These are phyloP conservation scores for Diplolepis rosae DNA, from an alignment of 2,888 invertebrate genomes.

Conservation along the genomic window DNA sequence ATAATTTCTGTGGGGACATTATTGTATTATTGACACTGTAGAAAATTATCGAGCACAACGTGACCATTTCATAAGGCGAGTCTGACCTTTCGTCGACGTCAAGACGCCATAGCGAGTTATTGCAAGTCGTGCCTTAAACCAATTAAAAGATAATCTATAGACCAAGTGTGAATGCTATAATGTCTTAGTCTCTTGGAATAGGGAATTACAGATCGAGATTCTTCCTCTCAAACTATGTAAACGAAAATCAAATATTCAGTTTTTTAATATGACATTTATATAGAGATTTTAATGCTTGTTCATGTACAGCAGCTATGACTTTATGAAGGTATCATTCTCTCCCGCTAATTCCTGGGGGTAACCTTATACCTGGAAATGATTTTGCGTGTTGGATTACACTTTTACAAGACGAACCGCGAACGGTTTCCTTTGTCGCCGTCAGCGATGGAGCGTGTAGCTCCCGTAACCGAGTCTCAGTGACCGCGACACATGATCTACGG, in stretches of 20 bases:
- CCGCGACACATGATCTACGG: constrained; percentile 30
- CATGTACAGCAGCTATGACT: constrained; percentile 35
- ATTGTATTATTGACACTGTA: constrained; percentile 37
- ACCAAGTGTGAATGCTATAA: constrained; percentile 11
- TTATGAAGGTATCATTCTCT: constrained; percentile 50
- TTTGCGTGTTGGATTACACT: constrained; percentile 68
- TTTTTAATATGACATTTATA: background rate
- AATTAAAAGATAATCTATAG: constrained; percentile 23
- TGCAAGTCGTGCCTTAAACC: constrained; percentile 19
- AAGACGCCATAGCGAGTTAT: constrained; percentile 41
- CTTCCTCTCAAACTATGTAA: background rate
- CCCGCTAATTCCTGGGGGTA: constrained; percentile 62
- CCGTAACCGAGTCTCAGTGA: constrained; percentile 20
- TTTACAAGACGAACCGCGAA: constrained; percentile 39
- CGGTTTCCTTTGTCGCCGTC: constrained; percentile 41
- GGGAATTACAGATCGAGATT: background rate
- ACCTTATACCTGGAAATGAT: constrained; percentile 66
- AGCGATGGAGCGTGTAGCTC: constrained; percentile 35
- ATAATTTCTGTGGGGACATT: background rate
- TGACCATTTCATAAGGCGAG: constrained; percentile 42
- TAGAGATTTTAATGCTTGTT: constrained; percentile 4
- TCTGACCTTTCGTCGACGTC: constrained; percentile 50
- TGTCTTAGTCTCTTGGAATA: background rate
- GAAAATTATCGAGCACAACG: constrained; percentile 45
- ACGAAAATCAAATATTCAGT: background rate